Percentiles rank a stretch among this genome's conserved stretches.
phyloP scores from a whole-genome alignment of 92 coral and sea anemone genomes.

The Zoanthus gigantus region DNA sequence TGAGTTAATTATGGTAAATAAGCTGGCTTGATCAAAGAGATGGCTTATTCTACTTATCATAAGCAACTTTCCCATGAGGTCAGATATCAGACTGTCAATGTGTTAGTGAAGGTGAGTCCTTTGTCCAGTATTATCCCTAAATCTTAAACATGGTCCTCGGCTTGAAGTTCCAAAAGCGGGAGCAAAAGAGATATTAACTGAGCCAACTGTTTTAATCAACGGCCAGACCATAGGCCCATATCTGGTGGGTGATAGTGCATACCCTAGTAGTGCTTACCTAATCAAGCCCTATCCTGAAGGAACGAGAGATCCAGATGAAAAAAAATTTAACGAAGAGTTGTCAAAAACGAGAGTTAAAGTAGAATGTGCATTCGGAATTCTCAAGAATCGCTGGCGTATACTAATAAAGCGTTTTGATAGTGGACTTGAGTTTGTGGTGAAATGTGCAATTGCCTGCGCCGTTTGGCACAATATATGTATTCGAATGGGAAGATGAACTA shows the following conservation, averaged over 20 bases:
- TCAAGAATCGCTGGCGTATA: constrained; percentile 62
- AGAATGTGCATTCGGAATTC: constrained; percentile 63
- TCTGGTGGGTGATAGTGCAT: constrained; percentile 43
- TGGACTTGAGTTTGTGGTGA: constrained; percentile 51
- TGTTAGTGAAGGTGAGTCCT: too few species aligned
- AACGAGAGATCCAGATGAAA: constrained; percentile 41
- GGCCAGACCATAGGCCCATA: constrained; percentile 28
- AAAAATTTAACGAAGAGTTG: constrained; percentile 27
- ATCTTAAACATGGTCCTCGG: too few species aligned
- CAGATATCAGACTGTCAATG: too few species aligned
- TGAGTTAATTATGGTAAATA: too few species aligned
- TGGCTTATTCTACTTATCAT: too few species aligned
- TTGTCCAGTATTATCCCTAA: too few species aligned
- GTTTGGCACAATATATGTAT: constrained; percentile 66
- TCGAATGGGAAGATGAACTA: constrained; percentile 58
- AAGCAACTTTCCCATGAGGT: too few species aligned
- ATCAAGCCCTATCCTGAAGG: constrained; percentile 53
- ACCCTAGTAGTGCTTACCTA: constrained; percentile 40
- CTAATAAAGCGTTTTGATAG: constrained; percentile 62
- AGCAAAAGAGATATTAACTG: constrained; percentile 31
- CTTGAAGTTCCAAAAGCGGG: constrained; percentile 15
- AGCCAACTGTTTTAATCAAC: constrained; percentile 28
- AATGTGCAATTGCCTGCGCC: constrained; percentile 67
- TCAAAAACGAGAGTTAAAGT: constrained; percentile 38
- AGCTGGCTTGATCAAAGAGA: too few species aligned